Evolutionary conservation across 2,888 invertebrate genomes (phyloP).

Genomic region (Atrina japonica): DNA sequence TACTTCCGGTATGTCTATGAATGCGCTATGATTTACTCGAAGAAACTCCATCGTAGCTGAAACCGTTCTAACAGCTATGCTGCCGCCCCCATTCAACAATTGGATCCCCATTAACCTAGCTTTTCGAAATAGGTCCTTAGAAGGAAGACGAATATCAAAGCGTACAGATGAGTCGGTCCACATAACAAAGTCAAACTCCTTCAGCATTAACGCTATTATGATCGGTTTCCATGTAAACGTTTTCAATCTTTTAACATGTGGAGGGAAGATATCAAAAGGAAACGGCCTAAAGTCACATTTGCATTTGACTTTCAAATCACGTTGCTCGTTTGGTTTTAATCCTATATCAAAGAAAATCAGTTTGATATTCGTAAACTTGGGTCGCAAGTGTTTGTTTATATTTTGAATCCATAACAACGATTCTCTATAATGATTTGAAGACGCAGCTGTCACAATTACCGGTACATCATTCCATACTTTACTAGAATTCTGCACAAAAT

Average conservation of each 20-base stretch:
- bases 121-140: neutral
- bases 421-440: slow-evolving; percentile 42
- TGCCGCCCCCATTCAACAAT: neutral
- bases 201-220: slow-evolving; percentile 49
- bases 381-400: slow-evolving; percentile 30
- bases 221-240: slow-evolving; percentile 59
- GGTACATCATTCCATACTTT: slow-evolving; percentile 24
- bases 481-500: too few relatives aligned
- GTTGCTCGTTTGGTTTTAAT: slow-evolving; percentile 18
- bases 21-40: slow-evolving; percentile 8
- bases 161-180: slow-evolving; percentile 32
- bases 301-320: slow-evolving; percentile 35
- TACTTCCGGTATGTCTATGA: neutral
- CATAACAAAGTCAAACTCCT: slow-evolving; percentile 33
- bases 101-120: slow-evolving; percentile 3
- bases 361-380: slow-evolving; percentile 41
- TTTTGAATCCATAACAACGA: slow-evolving; percentile 42
- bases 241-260: slow-evolving; percentile 33
- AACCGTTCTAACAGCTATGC: slow-evolving; percentile 11
- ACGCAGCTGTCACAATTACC: slow-evolving; percentile 53
- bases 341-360: slow-evolving; percentile 52
- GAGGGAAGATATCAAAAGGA: slow-evolving; percentile 49
- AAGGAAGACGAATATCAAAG: neutral
- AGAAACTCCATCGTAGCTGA: neutral
- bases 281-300: slow-evolving; percentile 51